Percentiles rank a stretch among this genome's conserved stretches.
phyloP scores from a whole-genome alignment of 2,888 invertebrate genomes.

The Sussaba pulchella region DNA sequence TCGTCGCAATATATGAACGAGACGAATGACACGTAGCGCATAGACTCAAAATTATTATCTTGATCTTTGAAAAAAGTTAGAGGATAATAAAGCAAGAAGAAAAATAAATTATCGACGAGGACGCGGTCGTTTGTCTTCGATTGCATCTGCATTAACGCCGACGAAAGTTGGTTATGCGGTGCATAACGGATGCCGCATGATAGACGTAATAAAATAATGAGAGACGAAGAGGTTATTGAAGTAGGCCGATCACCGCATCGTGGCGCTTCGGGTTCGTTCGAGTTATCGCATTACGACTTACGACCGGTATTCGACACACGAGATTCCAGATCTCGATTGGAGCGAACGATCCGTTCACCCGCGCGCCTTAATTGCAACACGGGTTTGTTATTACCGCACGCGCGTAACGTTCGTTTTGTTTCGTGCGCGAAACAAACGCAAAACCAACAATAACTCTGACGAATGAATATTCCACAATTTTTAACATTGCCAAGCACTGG shows the following conservation, averaged over 20 bases:
- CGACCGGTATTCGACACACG: conserved; percentile 57
- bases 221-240: conserved; percentile 48
- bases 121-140: neutral
- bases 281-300: no score
- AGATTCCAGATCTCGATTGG: conserved; percentile 57
- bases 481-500: neutral
- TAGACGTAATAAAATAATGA: conserved; percentile 12
- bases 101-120: no score
- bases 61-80: no score
- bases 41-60: no score
- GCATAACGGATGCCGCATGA: conserved; percentile 11
- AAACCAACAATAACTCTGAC: conserved; percentile 12
- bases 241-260: conserved; percentile 59
- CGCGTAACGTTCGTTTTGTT: conserved; percentile 29
- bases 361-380: neutral
- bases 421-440: conserved; percentile 17
- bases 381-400: conserved; percentile 20
- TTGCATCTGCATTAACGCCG: neutral
- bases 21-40: no score
- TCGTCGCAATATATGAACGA: no score
- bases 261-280: no score
- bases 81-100: no score
- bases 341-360: conserved; percentile 32
- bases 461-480: conserved; percentile 30
- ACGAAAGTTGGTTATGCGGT: neutral